Evolutionary conservation across 2,888 invertebrate species (phyloP).

Genomic region (Rhopalosiphum nymphaeae): DNA sequence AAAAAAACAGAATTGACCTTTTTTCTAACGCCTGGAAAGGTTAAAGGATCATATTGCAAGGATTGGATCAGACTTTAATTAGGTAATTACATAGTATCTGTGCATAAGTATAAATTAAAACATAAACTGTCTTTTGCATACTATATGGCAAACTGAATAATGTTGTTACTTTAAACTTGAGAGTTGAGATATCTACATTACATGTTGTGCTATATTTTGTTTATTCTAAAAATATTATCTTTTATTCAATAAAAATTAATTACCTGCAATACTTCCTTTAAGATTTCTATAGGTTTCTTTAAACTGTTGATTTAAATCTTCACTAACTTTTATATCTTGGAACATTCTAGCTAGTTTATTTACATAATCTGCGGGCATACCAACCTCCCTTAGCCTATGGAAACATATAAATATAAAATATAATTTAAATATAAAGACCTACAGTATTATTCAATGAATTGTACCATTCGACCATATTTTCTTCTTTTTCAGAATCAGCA

Average conservation of each 20-base stretch:
- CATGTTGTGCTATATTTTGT: neutral
- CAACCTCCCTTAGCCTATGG: constrained; percentile 84
- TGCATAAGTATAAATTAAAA: neutral
- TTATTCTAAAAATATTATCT: neutral
- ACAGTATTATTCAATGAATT: constrained; percentile 61
- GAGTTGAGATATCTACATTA: neutral
- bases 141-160: neutral
- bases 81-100: neutral
- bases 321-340: constrained; percentile 97
- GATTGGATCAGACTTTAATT: neutral
- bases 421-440: constrained; percentile 10
- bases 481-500: constrained; percentile 99
- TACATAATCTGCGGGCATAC: constrained; percentile 99
- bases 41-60: neutral
- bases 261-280: constrained; percentile 75
- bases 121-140: neutral
- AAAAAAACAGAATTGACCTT: neutral
- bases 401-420: constrained; percentile 32
- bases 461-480: constrained; percentile 98
- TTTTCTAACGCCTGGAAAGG: neutral
- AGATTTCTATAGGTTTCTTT: constrained; percentile 81
- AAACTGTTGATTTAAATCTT: constrained; percentile 95
- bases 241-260: constrained; percentile 20
- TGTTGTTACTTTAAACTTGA: neutral
- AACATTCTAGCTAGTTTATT: constrained; percentile 98